Evolutionary conservation across 2,797 vertebrate genomes (phyloP), one percentile per base, ranked within the genome.

Genomic region (Saxicola maurus): DNA sequence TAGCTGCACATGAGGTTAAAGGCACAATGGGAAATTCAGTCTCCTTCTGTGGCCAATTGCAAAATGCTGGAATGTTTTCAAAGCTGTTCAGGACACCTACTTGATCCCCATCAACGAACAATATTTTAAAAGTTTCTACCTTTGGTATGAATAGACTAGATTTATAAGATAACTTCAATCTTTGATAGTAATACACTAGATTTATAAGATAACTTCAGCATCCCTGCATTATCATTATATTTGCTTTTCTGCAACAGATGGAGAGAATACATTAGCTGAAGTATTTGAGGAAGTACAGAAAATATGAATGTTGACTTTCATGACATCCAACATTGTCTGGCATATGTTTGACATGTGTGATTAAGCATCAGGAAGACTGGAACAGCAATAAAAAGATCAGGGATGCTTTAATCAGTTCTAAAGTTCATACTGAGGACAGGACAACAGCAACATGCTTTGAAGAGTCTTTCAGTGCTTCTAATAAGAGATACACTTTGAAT

Each of bases 191-290:
- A 35, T n/a, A 40, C 24, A 59, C 61, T 55, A 69, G 37, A 62
- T 55, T 75, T 81, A 87, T 25, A 59, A 64, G 30, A 66, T 64
- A 82, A 46, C 42, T 76, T 66, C 64, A 69, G 12, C 28, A 46
- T 56, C n/a, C 12, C 64, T 43, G 43, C 3, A 48, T 48, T 75
- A 77, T 52, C 45, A 71, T 87, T 92, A 68, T 91, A 62, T 76
- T 46, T 89, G 24, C 57, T 43, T 52, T 90, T 72, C 24, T 64
- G 75, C 30, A 95, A 89, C 88, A 95, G 92, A 96, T 94, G 89
- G 92, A 82, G 49, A 72, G 73, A 94, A 93, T 95, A 92, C 77
- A 90, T 92, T 95, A 95, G 35, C 30, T 94, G 65, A 92, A 92
- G 88, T 90, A 94, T 90, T 93, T 94, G 76, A 93, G 84, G 60